A percentile compares a stretch with the other conserved stretches of the same genome.
Evolutionary conservation across 2,888 invertebrate species (phyloP).

Genomic region (Pachydiplax longipennis): DNA sequence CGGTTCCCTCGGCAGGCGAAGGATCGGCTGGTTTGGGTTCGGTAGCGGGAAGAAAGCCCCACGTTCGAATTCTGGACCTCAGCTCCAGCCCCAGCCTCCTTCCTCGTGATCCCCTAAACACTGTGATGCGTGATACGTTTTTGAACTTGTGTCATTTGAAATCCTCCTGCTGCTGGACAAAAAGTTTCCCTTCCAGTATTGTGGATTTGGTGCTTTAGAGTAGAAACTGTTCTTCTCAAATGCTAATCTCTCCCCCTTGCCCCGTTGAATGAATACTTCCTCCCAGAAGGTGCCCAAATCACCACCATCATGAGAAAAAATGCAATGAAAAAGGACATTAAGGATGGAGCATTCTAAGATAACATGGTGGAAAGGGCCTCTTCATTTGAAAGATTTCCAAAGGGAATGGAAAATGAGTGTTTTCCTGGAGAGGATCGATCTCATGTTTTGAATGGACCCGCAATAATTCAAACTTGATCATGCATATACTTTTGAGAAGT

Average conservation of each 20-base stretch:
- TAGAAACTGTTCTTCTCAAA: constrained; percentile 14
- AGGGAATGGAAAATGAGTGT: neutral
- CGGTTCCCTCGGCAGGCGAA: constrained; percentile 13
- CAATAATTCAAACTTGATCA: constrained; percentile 13
- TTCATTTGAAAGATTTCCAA: neutral
- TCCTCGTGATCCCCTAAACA: neutral
- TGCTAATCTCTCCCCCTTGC: neutral
- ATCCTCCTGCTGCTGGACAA: neutral
- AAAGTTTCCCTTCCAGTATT: constrained; percentile 12
- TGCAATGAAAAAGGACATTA: neutral
- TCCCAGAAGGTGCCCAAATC: neutral
- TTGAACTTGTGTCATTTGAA: neutral
- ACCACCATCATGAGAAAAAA: neutral
- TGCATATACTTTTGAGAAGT: constrained; percentile 9
- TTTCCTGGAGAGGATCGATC: constrained; percentile 2
- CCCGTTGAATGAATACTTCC: neutral
- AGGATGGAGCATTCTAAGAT: neutral
- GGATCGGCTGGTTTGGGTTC: constrained; percentile 28
- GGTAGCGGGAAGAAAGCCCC: constrained; percentile 20
- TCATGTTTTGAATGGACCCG: neutral
- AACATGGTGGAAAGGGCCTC: neutral
- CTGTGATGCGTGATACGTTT: neutral
- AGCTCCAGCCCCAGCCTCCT: neutral
- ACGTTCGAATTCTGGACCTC: neutral
- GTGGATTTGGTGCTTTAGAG: constrained; percentile 41